Evolutionary conservation across 2,888 invertebrate genomes (phyloP).

Genomic region (Copidosoma aretas): DNA sequence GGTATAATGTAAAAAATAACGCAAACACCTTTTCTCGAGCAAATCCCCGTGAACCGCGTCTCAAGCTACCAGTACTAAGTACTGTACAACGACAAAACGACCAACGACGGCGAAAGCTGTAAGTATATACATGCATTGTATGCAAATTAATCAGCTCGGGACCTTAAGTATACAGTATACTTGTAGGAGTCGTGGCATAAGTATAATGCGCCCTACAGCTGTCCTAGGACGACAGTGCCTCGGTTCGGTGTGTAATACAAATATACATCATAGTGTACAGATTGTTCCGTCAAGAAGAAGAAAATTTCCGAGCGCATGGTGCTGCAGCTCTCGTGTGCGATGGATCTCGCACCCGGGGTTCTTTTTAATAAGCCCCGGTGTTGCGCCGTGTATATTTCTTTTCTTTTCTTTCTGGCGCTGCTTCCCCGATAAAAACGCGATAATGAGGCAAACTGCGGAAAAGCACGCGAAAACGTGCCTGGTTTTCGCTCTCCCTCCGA

Average conservation of each 20-base stretch:
- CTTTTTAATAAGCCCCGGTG: slow-evolving; percentile 17
- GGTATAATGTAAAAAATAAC: too few species aligned
- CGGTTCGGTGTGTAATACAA: too few species aligned
- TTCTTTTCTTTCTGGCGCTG: neutral
- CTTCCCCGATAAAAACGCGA: slow-evolving; percentile 3
- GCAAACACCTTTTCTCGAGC: neutral
- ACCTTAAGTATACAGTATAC: too few species aligned
- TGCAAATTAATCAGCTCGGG: too few species aligned
- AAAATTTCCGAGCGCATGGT: slow-evolving; percentile 1
- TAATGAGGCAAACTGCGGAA: slow-evolving; percentile 23
- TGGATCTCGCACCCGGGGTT: slow-evolving; percentile 7
- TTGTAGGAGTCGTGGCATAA: neutral
- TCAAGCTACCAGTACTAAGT: too few species aligned
- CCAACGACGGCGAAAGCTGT: too few species aligned
- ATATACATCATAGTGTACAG: slow-evolving; percentile 30
- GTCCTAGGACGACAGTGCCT: slow-evolving; percentile 1
- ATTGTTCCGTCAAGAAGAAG: slow-evolving; percentile 13
- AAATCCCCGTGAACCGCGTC: slow-evolving; percentile 13
- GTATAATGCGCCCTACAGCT: neutral
- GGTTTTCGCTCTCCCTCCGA: neutral
- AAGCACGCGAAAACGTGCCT: slow-evolving; percentile 23
- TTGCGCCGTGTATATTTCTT: too few species aligned
- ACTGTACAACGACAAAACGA: too few species aligned
- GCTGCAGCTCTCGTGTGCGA: neutral
- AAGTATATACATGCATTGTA: slow-evolving; percentile 19